phyloP scores from a whole-genome alignment of 2,797 vertebrate genomes.

The Limnodromus scolopaceus region DNA sequence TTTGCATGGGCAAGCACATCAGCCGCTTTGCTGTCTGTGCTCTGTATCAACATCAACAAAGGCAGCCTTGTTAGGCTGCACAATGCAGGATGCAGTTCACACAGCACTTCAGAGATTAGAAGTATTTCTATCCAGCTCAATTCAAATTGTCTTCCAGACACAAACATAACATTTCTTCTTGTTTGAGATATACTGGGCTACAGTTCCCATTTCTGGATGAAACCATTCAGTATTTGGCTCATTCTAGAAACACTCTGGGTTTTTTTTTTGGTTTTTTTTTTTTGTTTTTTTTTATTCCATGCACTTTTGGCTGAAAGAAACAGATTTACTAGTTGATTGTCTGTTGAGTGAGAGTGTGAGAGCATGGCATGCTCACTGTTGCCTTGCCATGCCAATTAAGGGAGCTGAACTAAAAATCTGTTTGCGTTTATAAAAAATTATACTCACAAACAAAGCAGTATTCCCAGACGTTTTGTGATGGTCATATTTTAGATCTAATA shows the following conservation, averaged over 20 bases:
- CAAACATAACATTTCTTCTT: not conserved
- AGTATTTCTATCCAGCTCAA: not conserved
- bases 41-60: not conserved
- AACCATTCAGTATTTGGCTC: not conserved
- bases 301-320: not conserved
- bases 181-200: not conserved
- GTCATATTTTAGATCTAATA: not conserved
- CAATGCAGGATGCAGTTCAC: not conserved
- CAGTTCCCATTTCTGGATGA: not conserved
- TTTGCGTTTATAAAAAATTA: not conserved
- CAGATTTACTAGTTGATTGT: not conserved
- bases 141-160: not conserved
- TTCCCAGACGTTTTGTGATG: not conserved
- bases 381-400: not conserved
- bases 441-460: not conserved
- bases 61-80: not conserved
- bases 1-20: not conserved
- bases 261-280: too few relatives aligned
- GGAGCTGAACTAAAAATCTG: not conserved
- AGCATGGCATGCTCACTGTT: not conserved
- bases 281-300: not conserved
- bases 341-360: not conserved
- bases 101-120: not conserved
- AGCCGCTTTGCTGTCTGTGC: fast-evolving
- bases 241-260: not conserved